Conservation (phyloP, 2,797 vertebrate genomes). For the Neostethus bicornis region DNA sequence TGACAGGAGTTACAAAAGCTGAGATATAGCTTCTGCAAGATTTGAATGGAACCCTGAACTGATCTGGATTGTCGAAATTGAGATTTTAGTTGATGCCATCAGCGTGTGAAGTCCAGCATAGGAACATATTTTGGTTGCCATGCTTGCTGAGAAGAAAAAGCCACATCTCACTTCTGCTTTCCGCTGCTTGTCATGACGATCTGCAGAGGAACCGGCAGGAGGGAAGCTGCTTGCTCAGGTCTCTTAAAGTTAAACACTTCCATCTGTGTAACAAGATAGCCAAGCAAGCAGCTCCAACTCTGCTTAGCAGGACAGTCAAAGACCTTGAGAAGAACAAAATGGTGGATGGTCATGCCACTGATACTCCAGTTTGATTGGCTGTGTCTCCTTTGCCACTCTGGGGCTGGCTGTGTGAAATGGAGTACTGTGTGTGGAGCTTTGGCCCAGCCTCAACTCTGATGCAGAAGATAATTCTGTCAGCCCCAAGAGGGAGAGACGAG, state of each 20-base stretch:
- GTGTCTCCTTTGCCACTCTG: constrained; percentile 78
- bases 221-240: constrained; percentile 74
- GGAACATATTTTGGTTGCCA: constrained; percentile 50
- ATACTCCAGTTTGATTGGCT: constrained; percentile 72
- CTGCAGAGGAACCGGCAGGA: constrained; percentile 70
- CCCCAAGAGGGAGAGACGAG: constrained; percentile 81
- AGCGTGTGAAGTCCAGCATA: constrained; percentile 37
- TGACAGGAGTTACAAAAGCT: constrained; percentile 8
- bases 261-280: constrained; percentile 83
- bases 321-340: constrained; percentile 86
- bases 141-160: constrained; percentile 56
- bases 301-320: constrained; percentile 74
- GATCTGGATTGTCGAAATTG: constrained; percentile 25
- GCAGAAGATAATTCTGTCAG: constrained; percentile 97
- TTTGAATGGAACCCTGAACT: not conserved
- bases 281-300: constrained; percentile 66
- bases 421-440: constrained; percentile 89
- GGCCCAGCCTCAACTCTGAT: constrained; percentile 92
- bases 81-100: constrained; percentile 33
- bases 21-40: not conserved
- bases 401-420: constrained; percentile 86
- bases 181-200: constrained; percentile 65
- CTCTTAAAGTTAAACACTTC: constrained; percentile 80
- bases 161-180: constrained; percentile 75
- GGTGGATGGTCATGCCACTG: constrained; percentile 79